Evolutionary conservation across 2,888 invertebrate species (phyloP), one percentile per base, ranked within the genome.

Genomic region (Plagodis pulveraria): DNA sequence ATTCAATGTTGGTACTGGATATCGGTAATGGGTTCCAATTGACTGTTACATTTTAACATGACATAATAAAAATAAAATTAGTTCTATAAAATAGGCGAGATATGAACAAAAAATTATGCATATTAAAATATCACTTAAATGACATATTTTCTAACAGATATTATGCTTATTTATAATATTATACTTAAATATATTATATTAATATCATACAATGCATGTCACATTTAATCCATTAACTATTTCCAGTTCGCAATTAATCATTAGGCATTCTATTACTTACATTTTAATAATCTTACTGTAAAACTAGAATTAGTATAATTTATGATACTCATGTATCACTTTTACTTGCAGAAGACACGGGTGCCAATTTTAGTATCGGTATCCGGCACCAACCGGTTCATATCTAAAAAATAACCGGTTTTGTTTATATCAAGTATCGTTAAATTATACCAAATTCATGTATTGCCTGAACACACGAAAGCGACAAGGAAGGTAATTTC

Each of bases 401-500:
- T 42, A 42, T 12, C 11, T 42, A 11, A 12, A 11, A 8, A n/a
- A 11, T 0, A 40, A 12, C 12, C 42, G 42, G 42, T 42, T 42
- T 42, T 42, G 2, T 42, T 42, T 42, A 10, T 42, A 12, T 12
- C 5, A 42, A 42, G 6, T 6, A 12, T 7, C 11, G 12, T 42
- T 12, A 42, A 42, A 12, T 42, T 12, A 42, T 42, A 12, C 42
- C 6, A 22, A 42, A 42, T 42, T 42, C 42, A 7, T 53, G 50
- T 42, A 49, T 42, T 36, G 12, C 54, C 54, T 63, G 64, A 64
- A 64, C 64, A 64, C 63, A 60, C 53, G 34, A 36, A 12, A 56
- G 61, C 40, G 36, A 50, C 50, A 63, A 58, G 54, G 35, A 58
- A 51, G 56, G 41, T 34, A 36, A 51, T 48, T 36, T 44, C 6